A percentile compares a stretch with the other conserved stretches of the same genome.
Evolutionary conservation across 2,113 vertebrate genomes (phyloP).

Genomic region (Tricholaema leucomelas): DNA sequence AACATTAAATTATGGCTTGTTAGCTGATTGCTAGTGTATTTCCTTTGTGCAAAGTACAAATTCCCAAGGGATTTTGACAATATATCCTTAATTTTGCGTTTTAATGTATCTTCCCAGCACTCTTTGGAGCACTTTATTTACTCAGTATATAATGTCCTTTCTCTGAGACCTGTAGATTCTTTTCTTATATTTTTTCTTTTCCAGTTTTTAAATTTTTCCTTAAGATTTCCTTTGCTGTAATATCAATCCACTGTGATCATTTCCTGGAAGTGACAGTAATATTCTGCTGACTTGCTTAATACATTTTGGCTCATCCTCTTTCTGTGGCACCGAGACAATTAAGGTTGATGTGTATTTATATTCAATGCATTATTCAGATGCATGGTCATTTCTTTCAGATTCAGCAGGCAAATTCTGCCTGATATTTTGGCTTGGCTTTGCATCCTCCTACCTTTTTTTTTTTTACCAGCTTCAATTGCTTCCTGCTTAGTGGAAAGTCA

Average conservation of each 20-base stretch:
- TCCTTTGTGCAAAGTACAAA: background rate
- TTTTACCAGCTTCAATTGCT: background rate
- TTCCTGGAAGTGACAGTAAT: background rate
- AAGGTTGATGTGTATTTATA: background rate
- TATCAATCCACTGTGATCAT: background rate
- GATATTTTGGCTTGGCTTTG: background rate
- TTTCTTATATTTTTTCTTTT: background rate
- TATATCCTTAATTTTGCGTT: background rate
- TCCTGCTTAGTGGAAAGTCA: background rate
- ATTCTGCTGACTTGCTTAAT: background rate
- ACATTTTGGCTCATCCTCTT: background rate
- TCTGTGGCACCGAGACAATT: background rate
- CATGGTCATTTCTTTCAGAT: background rate
- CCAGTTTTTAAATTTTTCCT: background rate
- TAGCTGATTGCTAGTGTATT: background rate
- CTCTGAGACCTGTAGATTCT: too few species aligned
- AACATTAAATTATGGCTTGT: accelerated
- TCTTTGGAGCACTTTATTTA: background rate
- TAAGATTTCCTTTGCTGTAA: background rate
- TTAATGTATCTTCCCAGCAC: background rate
- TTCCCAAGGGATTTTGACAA: background rate
- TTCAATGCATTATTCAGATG: background rate
- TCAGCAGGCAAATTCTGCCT: background rate
- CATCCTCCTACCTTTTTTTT: background rate
- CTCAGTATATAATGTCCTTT: background rate